phyloP scores from a whole-genome alignment of 1,140 invertebrate genomes.

The Atta cephalotes region DNA sequence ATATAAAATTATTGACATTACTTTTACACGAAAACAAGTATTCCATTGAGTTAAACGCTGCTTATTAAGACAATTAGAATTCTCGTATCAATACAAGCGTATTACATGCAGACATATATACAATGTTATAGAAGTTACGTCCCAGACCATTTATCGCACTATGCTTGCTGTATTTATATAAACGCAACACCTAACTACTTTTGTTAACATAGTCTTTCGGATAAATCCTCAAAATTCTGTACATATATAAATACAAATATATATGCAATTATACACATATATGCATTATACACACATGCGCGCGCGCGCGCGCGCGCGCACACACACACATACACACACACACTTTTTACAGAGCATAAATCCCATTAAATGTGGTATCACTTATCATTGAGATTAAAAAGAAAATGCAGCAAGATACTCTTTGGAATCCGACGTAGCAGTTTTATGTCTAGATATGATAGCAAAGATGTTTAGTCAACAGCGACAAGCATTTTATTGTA shows the following conservation, averaged over 20 bases:
- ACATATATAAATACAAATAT: slow-evolving; percentile 19
- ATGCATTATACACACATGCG: background rate
- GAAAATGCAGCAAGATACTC: slow-evolving; percentile 58
- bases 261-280: background rate
- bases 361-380: slow-evolving; percentile 9
- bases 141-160: slow-evolving; percentile 10
- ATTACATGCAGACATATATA: background rate
- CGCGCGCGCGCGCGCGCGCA: background rate
- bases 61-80: slow-evolving; percentile 35
- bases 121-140: background rate
- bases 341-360: slow-evolving; percentile 13
- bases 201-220: background rate
- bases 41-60: slow-evolving; percentile 20
- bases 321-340: background rate
- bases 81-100: background rate
- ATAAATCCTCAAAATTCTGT: slow-evolving; percentile 40
- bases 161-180: slow-evolving; percentile 18
- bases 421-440: slow-evolving; percentile 53
- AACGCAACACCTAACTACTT: background rate
- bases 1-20: slow-evolving; percentile 18
- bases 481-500: slow-evolving; percentile 31
- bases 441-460: slow-evolving; percentile 23
- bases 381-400: slow-evolving; percentile 34
- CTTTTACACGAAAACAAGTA: slow-evolving; percentile 12
- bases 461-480: background rate